Conservation (phyloP, 1,140 invertebrate genomes). For the Babylonia areolata region DNA sequence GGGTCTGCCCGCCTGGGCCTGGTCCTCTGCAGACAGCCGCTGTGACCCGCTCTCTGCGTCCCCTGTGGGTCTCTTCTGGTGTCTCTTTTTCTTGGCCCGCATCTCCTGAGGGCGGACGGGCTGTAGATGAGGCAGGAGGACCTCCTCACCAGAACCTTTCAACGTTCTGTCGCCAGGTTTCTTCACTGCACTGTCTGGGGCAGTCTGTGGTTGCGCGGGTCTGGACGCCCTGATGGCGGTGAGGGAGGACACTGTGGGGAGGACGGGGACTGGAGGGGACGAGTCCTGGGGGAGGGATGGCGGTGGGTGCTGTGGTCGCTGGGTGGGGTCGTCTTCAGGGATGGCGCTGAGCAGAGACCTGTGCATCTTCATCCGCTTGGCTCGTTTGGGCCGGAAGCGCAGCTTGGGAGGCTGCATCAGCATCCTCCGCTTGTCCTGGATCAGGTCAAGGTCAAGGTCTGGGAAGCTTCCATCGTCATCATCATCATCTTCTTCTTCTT, state of each 20-base stretch:
- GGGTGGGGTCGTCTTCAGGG: constrained; percentile 47
- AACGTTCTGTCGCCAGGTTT: not conserved
- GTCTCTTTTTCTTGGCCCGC: not conserved
- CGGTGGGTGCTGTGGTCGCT: too few species aligned
- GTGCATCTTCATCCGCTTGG: constrained; percentile 52
- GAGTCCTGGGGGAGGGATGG: not conserved
- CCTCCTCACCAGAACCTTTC: not conserved
- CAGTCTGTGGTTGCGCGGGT: not conserved
- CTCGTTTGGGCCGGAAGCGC: constrained; percentile 43
- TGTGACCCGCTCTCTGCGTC: not conserved
- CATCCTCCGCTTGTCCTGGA: not conserved
- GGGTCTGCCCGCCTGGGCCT: not conserved
- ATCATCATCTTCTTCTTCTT: not conserved
- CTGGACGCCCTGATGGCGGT: constrained; percentile 24
- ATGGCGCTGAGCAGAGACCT: constrained; percentile 44
- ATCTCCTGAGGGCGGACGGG: not conserved
- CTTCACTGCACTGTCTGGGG: not conserved
- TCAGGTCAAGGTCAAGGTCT: not conserved
- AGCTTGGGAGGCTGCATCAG: constrained; percentile 13
- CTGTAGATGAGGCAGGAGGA: not conserved
- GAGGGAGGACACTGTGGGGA: constrained; percentile 11
- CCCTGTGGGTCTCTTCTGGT: not conserved
- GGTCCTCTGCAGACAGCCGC: not conserved
- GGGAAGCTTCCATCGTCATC: not conserved
- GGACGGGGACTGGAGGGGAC: not conserved